Base-by-base conservation (phyloP, 2,113 vertebrate species). In the Neolamprologus longior region DNA sequence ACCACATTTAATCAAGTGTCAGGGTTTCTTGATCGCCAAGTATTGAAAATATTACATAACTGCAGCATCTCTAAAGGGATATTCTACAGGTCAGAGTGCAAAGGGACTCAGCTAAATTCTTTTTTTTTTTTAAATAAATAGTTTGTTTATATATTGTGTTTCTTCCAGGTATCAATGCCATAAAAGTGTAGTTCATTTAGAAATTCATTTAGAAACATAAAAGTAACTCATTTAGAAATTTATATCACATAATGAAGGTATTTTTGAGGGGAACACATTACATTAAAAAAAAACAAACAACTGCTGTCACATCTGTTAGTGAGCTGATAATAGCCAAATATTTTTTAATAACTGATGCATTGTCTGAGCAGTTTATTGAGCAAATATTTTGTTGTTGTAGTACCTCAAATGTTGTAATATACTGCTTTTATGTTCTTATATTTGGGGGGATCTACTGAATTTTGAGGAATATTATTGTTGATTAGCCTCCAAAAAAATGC, bases 171-270 rank as follows among this genome's bases (percentile, higher is more conserved):
- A 47, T 28, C 24, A 28, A 11, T 47, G 24, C 42, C 6, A 31
- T 76, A 76, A 31, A 76, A 76, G 9, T 50, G 40, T 31, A 50
- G 40, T 76, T 28, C 6, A 2, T 50, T 76, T 47, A 76, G 42
- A 61, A 61, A 61, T 50, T 28, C 24, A 76, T 76, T 78, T 63
- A 63, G 58, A 63, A 33, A 33, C 24, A 50, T 76, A 76, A 19
- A 76, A 78, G 24, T 8, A 31, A 28, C 26, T 28, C 9, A 50
- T 78, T 50, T 28, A 78, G 71, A 63, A 63, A 31, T 50, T 0
- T 11, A 7, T 19, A 50, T 76, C 24, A 76, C 26, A 76, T 5
- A 50, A 76, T 17, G 37, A 73, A 17, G 66, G 35, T 71, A 24
- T 71, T 71, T 40, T 24, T 42, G 61, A n/a, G 61, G 37, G 37